Evolutionary conservation across 2,888 invertebrate genomes (phyloP), one percentile per base, ranked within the genome.

Genomic region (Petrolisthes manimaculis): DNA sequence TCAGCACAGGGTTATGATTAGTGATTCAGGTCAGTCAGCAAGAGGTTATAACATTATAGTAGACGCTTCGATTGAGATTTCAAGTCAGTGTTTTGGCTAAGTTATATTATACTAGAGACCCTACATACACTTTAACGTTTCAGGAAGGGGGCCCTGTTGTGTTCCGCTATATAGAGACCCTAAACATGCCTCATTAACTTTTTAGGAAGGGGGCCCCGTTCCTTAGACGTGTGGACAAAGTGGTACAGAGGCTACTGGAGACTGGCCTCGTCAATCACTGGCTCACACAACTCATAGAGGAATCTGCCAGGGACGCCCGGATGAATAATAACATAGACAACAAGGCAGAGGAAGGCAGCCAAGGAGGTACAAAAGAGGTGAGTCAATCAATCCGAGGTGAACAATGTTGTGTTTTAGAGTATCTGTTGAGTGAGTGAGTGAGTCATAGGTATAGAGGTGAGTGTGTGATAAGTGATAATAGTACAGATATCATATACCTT

Each of bases 201-300:
- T 14, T 14, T n/a, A 83, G 83, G 74, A 83, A 83, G 55, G 83
- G 83, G 21, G 83, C 83, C 5, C 83, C 83, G 37, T 83, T 83
- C 55, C 83, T 83, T 21, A 71, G 24, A n/a, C 74, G 74, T n/a
- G 54, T 83, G 74, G 75, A 83, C 69, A 71, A 74, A 24, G 74
- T 55, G 3, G 74, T 67, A 54, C 83, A 83, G 55, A 54, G 83
- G 74, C 24, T 83, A 74, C 14, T 83, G 53, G 83, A 83, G 74
- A 55, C 83, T 5, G 83, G 83, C 21, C 83, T 74, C 55, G 55
- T 83, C 4, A 83, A 74, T 54, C 54, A 83, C 55, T 83, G 83
- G 83, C 83, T 83, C 18, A 51, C 14, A 12, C 74, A 83, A 24
- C 74, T 83, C 71, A 83, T 83, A 61, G 61, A 37, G 37, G 37